A percentile compares a stretch with the other conserved stretches of the same genome.
phyloP scores from a whole-genome alignment of 2,113 vertebrate genomes.

The Melanerpes formicivorus region DNA sequence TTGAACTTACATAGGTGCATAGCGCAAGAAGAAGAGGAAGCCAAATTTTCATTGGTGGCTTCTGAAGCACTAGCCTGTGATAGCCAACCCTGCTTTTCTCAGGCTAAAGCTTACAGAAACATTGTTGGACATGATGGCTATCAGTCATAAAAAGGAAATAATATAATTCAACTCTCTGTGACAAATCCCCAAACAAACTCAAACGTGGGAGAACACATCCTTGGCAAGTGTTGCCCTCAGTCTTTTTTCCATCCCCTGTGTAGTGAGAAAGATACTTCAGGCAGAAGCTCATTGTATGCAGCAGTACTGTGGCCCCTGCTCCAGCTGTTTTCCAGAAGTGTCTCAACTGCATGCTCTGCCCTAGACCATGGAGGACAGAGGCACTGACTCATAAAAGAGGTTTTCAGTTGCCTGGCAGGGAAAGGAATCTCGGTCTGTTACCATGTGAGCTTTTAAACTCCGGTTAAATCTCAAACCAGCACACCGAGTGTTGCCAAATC shows the following conservation, averaged over 20 bases:
- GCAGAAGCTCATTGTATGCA: too few relatives aligned
- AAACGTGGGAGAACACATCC: not conserved
- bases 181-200: accelerated
- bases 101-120: not conserved
- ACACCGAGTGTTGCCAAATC: not conserved
- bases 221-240: not conserved
- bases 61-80: not conserved
- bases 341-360: accelerated
- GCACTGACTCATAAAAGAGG: not conserved
- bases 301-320: not conserved
- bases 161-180: not conserved
- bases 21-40: not conserved
- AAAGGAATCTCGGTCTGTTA: too few relatives aligned
- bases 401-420: not conserved
- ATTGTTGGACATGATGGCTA: not conserved
- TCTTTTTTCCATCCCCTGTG: accelerated
- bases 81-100: not conserved
- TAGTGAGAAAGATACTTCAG: not conserved
- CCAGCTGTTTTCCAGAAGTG: not conserved
- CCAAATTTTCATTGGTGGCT: not conserved
- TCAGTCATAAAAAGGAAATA: not conserved
- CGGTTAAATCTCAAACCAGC: too few relatives aligned
- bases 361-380: not conserved
- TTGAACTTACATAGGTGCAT: not conserved
- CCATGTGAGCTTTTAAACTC: too few relatives aligned